Evolutionary conservation across 2,888 invertebrate genomes (phyloP), one percentile per base, ranked within the genome.

Genomic region (Hyposoter dolosus): DNA sequence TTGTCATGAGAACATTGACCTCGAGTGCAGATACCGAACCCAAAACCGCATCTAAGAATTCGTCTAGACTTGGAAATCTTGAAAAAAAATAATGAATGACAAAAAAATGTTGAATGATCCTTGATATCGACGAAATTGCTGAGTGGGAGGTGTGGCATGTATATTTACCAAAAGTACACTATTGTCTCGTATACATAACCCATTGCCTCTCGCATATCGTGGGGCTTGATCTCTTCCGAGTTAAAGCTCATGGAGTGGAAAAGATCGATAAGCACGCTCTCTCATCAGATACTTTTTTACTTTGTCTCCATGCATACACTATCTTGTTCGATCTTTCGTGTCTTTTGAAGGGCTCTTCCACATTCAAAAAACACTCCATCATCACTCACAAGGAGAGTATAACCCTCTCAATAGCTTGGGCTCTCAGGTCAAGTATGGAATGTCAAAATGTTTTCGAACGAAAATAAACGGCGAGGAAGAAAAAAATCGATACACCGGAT

Each of bases 21-120:
- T 9, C 60, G 15, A 28, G 60, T 60, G 56, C 28, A 9, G 3
- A 35, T 3, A 35, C 35, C 40, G 35, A 66, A 66, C 35, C 15
- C 17, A 23, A 32, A 78, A 69, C 43, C 40, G 40, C 40, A 45
- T 15, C 9, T n/a, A 50, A 53, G 45, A 35, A 53, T 43, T 69
- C 32, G 78, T 79, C 78, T 79, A 69, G 69, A 79, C 78, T n/a
- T 10, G 12, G 45, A 69, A 19, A 60, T 56, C 78, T 45, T 65
- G 45, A 60, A 56, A 66, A 47, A 32, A n/a, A n/a, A n/a, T n/a
- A n/a, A 19, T 12, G 23, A 63, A 19, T 23, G 43, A 47, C 10
- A 47, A 43, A 82, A 80, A 75, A 69, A 15, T 35, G 23, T 50
- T 78, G 50, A 45, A 77, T 17, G 50, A 50, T 71, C 60, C 77